Evolutionary conservation across 2,113 vertebrate genomes (phyloP), one percentile per base, ranked within the genome.

Genomic region (Coturnix japonica): DNA sequence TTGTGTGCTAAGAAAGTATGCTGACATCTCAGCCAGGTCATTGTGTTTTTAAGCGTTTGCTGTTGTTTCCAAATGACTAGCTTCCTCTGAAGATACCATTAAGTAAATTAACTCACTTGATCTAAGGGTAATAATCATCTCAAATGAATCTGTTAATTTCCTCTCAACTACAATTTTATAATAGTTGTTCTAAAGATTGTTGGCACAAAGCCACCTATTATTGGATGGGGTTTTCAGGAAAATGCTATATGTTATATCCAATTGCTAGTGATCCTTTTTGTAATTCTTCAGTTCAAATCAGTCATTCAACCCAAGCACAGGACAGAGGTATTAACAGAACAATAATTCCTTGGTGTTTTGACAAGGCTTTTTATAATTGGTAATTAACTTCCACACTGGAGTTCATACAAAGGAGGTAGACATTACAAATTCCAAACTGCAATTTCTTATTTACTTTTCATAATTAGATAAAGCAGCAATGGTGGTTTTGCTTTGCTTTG

Each of bases 301-400:
- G 21, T 49, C 57, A 67, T 17, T 84, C 71, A 92, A 87, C 22
- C 16, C 28, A 85, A 86, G 30, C 0, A 2, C 10, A 81, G 71
- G 31, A 84, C 37, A 46, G 94, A 61, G 57, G 35, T 49, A 57
- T 87, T 83, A 70, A 67, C 15, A 51, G 51, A 87, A 69, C 33
- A 90, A 39, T 65, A 83, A 82, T 88, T 95, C 66, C 89, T 81
- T 87, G n/a, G 26, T 95, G 70, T 89, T 90, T 95, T 78, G 73
- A 88, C 19, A 65, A 85, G 81, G 33, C 31, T 41, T 89, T 95
- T n/a, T 87, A 11, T 82, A 57, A 91, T 93, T 7, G 1, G 26
- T 67, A 92, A 95, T 97, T 95, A 97, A 94, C 70, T 94, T 86
- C 76, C 94, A 19, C 13, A 53, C 67, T 6, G 6, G 19, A 21